Base-by-base conservation (phyloP, 2,113 vertebrate genomes). In the Megaceryle maxima region DNA sequence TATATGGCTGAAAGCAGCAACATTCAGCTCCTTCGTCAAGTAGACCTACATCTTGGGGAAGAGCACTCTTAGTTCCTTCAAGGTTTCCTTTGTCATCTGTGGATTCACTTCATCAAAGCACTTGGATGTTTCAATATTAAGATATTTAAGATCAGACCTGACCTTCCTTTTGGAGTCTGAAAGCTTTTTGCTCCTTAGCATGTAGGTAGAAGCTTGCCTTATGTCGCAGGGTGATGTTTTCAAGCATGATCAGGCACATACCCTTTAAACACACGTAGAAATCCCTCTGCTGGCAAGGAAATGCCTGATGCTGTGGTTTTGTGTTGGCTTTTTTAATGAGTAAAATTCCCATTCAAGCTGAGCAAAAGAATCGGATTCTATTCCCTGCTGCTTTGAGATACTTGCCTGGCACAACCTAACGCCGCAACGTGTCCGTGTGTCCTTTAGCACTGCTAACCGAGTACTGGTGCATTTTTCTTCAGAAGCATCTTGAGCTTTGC, bases 41-140 rank as follows among this genome's bases (percentile, higher is more conserved):
- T 15, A 83, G 50, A 44, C 51, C 68, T 70, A 9, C 33, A 53
- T 66, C 31, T 88, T 28, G 63, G 77, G 79, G 26, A 77, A 92
- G 19, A 81, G 88, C 76, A 93, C 72, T 91, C 66, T 75, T 33
- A 74, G 68, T 81, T 60, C 92, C 94, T 94, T 94, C 80, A 13
- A 80, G 43, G 69, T 92, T 74, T 85, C 69, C 76, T 77, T 90
- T 87, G 75, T 90, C 84, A 84, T 33, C 53, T 90, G 35, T 96
- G 90, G 68, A 62, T 92, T 97, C 22, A 43, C 37, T 87, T 89
- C 67, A 73, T 82, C 44, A 69, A 81, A 57, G 33, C 1, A 22
- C 92, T 84, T 78, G 48, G 17, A 50, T 93, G 20, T 68, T 89
- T 95, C 89, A 93, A 60, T 94, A 82, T 97, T 94, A 84, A 96